Evolutionary conservation across 2,888 invertebrate genomes (phyloP).

Genomic region (Temnothorax unifasciatus): DNA sequence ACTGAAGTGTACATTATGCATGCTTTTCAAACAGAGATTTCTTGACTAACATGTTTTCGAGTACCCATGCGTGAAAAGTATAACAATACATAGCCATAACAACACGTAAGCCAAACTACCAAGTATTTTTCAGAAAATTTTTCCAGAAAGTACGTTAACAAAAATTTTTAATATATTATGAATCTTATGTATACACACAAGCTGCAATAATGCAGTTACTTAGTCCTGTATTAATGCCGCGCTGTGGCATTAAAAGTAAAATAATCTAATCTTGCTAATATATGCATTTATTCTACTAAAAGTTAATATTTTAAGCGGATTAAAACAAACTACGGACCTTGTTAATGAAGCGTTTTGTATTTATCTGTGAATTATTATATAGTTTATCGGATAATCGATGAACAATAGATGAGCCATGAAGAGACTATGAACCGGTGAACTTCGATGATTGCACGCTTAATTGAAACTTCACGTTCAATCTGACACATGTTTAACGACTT

Average conservation of each 20-base stretch:
- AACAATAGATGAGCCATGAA: conserved; percentile 3
- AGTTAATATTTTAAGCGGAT: conserved; percentile 9
- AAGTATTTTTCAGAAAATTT: not conserved
- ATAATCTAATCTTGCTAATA: conserved; percentile 17
- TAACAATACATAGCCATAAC: not conserved
- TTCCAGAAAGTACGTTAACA: not conserved
- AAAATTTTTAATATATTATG: not conserved
- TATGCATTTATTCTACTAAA: not conserved
- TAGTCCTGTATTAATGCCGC: not conserved
- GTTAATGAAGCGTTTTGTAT: conserved; percentile 1
- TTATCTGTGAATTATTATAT: conserved; percentile 29
- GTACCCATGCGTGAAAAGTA: not conserved
- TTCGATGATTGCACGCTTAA: conserved; percentile 22
- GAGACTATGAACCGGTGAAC: not conserved
- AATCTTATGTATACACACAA: not conserved
- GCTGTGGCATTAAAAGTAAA: not conserved
- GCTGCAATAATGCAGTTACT: not conserved
- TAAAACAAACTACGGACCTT: not conserved
- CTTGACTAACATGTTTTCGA: not conserved
- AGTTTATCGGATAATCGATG: conserved; percentile 37
- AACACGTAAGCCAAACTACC: not conserved
- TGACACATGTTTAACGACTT: not conserved
- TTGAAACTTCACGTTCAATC: conserved; percentile 11
- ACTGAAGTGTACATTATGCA: conserved; percentile 5
- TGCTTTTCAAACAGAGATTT: not conserved